phyloP scores from a whole-genome alignment of 2,113 vertebrate species.

The Scartelaos histophorus region DNA sequence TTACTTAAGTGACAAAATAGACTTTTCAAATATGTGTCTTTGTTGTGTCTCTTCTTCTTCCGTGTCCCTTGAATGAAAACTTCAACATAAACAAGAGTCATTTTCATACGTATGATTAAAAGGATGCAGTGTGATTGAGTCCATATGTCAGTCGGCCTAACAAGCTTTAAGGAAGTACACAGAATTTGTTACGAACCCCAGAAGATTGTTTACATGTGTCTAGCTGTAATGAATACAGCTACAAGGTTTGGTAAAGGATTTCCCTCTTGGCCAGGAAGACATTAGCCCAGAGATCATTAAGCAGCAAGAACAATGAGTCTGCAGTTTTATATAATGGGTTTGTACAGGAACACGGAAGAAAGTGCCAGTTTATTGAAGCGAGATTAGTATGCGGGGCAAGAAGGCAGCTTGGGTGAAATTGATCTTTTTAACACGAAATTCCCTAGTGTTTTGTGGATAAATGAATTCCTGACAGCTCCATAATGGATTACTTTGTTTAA shows the following conservation, averaged over 20 bases:
- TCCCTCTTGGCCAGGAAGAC: conserved; percentile 35
- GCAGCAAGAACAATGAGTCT: conserved; percentile 31
- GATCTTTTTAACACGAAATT: conserved; percentile 4
- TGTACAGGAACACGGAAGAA: neutral
- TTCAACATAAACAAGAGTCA: conserved; percentile 24
- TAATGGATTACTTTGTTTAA: conserved; percentile 4
- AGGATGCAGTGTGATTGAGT: conserved; percentile 20
- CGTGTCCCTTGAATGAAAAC: conserved; percentile 1
- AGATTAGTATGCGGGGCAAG: conserved; percentile 3
- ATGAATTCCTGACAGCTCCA: neutral
- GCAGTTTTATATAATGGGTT: conserved; percentile 18
- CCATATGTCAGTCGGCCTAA: conserved; percentile 36
- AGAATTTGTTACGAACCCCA: conserved; percentile 8
- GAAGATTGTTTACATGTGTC: conserved; percentile 51
- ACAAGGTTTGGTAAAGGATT: conserved; percentile 27
- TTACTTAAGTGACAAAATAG: too few relatives aligned
- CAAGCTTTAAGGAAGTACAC: conserved; percentile 13
- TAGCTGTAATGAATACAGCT: conserved; percentile 27
- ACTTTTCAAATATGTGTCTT: neutral
- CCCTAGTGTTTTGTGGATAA: conserved; percentile 2
- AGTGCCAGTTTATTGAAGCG: neutral
- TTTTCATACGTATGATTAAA: conserved; percentile 23
- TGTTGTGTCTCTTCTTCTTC: neutral
- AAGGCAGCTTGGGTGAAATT: conserved; percentile 2
- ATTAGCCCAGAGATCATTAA: conserved; percentile 33